phyloP scores from a whole-genome alignment of 2,797 vertebrate genomes.

The Enteromius unitaeniatus region DNA sequence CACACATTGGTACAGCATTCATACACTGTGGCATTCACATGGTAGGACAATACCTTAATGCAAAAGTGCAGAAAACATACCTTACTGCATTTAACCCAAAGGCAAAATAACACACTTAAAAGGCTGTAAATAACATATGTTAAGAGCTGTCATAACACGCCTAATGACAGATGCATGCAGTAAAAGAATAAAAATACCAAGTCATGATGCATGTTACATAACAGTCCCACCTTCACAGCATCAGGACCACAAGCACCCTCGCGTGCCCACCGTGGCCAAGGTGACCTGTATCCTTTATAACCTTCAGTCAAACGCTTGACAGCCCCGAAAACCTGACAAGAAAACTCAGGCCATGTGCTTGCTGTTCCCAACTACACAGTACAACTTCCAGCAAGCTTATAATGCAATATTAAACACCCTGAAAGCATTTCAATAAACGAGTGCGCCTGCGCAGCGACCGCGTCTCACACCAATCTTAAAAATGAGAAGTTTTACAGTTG shows the following conservation, averaged over 20 bases:
- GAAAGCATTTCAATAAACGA: neutral
- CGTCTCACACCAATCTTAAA: neutral
- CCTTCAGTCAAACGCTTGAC: neutral
- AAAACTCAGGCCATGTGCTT: constrained; percentile 18
- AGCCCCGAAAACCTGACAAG: neutral
- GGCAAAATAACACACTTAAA: neutral
- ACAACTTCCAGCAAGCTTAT: constrained; percentile 10
- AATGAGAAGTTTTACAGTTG: neutral
- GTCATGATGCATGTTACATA: constrained; percentile 27
- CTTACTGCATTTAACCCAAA: neutral
- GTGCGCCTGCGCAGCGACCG: neutral
- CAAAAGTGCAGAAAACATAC: neutral
- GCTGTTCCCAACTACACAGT: neutral
- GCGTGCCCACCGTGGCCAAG: constrained; percentile 2
- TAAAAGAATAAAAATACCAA: neutral
- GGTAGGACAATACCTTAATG: neutral
- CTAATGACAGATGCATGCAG: neutral
- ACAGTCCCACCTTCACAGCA: constrained; percentile 29
- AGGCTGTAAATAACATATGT: neutral
- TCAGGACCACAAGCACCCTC: constrained; percentile 38
- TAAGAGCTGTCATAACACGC: neutral
- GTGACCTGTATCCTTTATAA: neutral
- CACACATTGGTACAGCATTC: neutral
- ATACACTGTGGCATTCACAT: neutral
- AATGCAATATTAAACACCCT: neutral